These are phyloP conservation scores for Lochmaea crataegi DNA, from an alignment of 2,888 invertebrate genomes.

Conservation along the genomic window DNA sequence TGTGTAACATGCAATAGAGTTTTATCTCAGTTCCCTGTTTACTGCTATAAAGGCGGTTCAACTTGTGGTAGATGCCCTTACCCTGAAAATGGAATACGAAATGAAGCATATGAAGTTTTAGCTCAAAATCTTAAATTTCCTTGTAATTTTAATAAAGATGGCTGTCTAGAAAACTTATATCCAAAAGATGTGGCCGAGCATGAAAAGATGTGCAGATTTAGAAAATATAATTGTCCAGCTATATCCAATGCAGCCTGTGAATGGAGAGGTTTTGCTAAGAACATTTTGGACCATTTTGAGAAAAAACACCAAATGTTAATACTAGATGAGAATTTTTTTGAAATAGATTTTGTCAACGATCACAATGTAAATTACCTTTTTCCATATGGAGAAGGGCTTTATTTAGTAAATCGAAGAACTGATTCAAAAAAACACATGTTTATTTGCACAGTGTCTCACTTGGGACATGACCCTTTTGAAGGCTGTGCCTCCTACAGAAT, in stretches of 20 bases:
- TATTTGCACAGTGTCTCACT: slow-evolving; percentile 50
- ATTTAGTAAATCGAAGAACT: slow-evolving; percentile 53
- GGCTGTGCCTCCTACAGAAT: slow-evolving; percentile 43
- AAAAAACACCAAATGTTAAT: slow-evolving; percentile 52
- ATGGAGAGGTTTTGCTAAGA: slow-evolving; percentile 54
- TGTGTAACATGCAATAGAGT: slow-evolving; percentile 54
- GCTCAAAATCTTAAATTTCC: slow-evolving; percentile 55
- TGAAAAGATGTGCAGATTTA: slow-evolving; percentile 54
- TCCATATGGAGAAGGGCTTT: slow-evolving; percentile 52
- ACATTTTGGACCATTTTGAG: slow-evolving; percentile 56
- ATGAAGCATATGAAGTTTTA: slow-evolving; percentile 53
- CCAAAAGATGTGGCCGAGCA: slow-evolving; percentile 51
- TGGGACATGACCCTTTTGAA: slow-evolving; percentile 43
- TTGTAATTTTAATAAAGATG: slow-evolving; percentile 52
- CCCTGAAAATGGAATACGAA: slow-evolving; percentile 48
- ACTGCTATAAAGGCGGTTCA: slow-evolving; percentile 45
- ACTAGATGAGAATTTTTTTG: slow-evolving; percentile 54
- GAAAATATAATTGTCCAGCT: slow-evolving; percentile 52
- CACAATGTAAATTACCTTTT: slow-evolving; percentile 56
- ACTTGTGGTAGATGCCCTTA: slow-evolving; percentile 57
- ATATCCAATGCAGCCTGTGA: slow-evolving; percentile 47
- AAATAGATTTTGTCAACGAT: slow-evolving; percentile 56
- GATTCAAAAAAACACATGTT: slow-evolving; percentile 49
- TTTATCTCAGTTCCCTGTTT: slow-evolving; percentile 55
- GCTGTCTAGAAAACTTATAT: slow-evolving; percentile 53